Evolutionary conservation across 1,140 invertebrate genomes (phyloP).

Genomic region (Amyelois transitella): DNA sequence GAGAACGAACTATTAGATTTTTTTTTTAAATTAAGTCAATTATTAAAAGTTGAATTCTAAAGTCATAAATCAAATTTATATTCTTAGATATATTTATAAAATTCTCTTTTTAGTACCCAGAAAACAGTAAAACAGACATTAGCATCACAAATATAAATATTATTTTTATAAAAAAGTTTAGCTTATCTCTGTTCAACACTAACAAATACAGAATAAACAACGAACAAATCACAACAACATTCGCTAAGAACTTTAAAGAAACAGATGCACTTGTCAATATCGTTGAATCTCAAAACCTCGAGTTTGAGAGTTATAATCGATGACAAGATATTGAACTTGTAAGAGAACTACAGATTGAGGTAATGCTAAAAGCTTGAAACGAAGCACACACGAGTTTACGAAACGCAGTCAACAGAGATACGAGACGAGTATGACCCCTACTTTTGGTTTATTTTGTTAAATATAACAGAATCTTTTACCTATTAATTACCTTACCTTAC

Average conservation of each 20-base stretch:
- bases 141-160: no score
- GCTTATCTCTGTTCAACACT: no score
- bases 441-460: slow-evolving; percentile 3
- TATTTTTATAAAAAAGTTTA: no score
- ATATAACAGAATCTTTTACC: no score
- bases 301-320: background rate
- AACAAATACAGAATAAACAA: background rate
- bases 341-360: slow-evolving; percentile 2
- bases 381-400: slow-evolving; percentile 16
- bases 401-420: slow-evolving; percentile 9
- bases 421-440: no score
- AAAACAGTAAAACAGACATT: no score
- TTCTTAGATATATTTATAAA: no score
- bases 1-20: no score
- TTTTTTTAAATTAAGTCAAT: no score
- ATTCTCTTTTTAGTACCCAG: no score
- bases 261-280: background rate
- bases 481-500: background rate
- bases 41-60: no score
- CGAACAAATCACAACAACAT: background rate
- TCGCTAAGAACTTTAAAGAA: background rate
- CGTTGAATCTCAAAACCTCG: background rate
- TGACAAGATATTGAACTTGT: background rate
- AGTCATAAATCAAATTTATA: no score
- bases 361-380: slow-evolving; percentile 16